These are phyloP conservation scores for Caradrina kadenii DNA, from an alignment of 2,888 invertebrate species.

Conservation along the genomic window DNA sequence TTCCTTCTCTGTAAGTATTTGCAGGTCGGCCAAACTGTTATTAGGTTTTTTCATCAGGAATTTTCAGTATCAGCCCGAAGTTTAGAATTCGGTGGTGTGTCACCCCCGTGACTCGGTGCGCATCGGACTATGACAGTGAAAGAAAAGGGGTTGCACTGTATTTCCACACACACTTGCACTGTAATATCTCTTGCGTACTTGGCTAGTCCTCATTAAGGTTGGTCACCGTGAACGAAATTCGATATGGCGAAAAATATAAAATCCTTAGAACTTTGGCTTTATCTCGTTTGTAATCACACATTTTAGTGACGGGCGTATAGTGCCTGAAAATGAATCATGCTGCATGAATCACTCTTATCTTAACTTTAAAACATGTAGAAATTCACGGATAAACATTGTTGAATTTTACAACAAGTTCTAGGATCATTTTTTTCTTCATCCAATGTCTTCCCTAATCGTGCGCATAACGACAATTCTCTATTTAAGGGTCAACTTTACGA, in stretches of 20 bases:
- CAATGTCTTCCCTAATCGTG: background rate
- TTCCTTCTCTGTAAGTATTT: background rate
- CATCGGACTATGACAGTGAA: too few relatives aligned
- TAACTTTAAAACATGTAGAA: background rate
- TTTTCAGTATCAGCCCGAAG: too few relatives aligned
- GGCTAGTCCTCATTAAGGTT: background rate
- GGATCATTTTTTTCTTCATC: background rate
- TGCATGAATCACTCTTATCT: background rate
- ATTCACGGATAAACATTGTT: background rate
- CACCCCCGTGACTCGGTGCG: too few relatives aligned
- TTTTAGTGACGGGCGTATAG: background rate
- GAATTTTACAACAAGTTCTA: background rate
- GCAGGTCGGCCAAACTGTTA: too few relatives aligned
- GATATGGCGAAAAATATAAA: background rate
- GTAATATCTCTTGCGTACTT: too few relatives aligned
- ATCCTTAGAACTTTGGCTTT: background rate
- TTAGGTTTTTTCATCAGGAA: too few relatives aligned
- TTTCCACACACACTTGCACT: too few relatives aligned
- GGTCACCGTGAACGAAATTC: too few relatives aligned
- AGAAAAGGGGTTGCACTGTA: too few relatives aligned
- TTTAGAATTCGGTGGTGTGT: too few relatives aligned
- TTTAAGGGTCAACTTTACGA: constrained; percentile 25
- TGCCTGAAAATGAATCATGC: background rate
- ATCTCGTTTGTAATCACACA: background rate
- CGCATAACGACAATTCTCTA: constrained; percentile 11